A percentile compares a stretch with the other conserved stretches of the same genome.
phyloP scores from a whole-genome alignment of 2,113 vertebrate genomes.

The Todiramphus saurophagus region DNA sequence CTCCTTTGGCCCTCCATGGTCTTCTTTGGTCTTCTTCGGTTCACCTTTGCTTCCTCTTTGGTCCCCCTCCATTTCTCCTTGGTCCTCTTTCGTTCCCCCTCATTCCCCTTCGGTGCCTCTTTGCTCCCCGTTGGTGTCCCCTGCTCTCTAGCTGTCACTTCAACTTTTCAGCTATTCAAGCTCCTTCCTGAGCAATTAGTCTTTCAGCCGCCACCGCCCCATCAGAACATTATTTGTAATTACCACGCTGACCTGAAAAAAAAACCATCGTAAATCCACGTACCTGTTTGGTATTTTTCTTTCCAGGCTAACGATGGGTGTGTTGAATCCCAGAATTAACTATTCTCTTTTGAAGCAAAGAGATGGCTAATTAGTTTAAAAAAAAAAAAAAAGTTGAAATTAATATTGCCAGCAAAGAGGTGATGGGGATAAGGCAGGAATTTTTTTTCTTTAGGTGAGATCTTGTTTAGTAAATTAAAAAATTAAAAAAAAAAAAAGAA shows the following conservation, averaged over 20 bases:
- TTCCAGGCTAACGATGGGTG: background rate
- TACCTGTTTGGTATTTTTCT: constrained; percentile 51
- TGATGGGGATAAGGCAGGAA: background rate
- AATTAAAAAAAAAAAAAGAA: background rate
- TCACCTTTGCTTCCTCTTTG: background rate
- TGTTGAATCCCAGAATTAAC: background rate
- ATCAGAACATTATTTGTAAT: background rate
- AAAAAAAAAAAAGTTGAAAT: background rate
- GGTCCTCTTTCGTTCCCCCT: background rate
- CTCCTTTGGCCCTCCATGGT: too few species aligned
- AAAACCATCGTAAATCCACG: background rate
- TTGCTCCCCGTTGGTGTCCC: background rate
- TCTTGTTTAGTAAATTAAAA: background rate
- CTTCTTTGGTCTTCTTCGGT: background rate
- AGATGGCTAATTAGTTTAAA: background rate
- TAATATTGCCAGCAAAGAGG: background rate
- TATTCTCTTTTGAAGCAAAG: background rate
- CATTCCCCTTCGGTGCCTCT: background rate
- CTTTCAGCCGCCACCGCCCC: background rate
- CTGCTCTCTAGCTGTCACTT: background rate
- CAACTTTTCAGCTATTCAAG: background rate
- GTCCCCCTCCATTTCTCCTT: background rate
- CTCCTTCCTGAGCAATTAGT: background rate
- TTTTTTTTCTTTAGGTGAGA: background rate
- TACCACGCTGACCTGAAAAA: background rate